phyloP scores from a whole-genome alignment of 2,113 vertebrate genomes.

The Casuarius casuarius region DNA sequence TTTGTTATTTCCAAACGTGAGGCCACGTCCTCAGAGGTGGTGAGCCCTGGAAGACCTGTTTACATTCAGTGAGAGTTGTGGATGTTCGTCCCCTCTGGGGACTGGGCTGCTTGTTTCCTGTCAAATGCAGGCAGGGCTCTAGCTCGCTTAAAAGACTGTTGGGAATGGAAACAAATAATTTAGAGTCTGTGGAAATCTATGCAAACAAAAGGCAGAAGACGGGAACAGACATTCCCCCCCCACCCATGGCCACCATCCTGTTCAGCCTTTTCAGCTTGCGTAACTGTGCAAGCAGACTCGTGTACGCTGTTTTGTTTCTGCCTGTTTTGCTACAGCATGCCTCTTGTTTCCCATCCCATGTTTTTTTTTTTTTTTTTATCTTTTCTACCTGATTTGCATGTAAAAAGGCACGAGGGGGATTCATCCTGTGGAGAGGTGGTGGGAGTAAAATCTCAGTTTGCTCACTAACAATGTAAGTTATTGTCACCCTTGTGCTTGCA shows the following conservation, averaged over 20 bases:
- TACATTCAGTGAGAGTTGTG: background rate
- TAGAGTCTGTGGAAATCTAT: background rate
- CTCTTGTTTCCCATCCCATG: background rate
- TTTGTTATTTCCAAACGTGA: fast-evolving
- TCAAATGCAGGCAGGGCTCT: fast-evolving
- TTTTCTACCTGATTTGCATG: background rate
- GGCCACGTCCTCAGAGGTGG: background rate
- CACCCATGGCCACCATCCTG: fast-evolving
- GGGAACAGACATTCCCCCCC: background rate
- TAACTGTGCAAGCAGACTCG: background rate
- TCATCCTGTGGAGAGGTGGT: fast-evolving
- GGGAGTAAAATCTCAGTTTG: background rate
- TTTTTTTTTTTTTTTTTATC: background rate
- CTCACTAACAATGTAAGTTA: background rate
- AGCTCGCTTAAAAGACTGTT: background rate
- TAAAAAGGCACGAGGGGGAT: background rate
- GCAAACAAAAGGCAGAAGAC: background rate
- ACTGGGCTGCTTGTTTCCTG: background rate
- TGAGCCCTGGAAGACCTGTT: background rate
- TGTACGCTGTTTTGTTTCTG: background rate
- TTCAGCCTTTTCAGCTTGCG: background rate
- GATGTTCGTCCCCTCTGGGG: background rate
- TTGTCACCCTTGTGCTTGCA: background rate
- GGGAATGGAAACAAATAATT: background rate
- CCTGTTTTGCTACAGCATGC: background rate